Evolutionary conservation across 2,797 vertebrate species (phyloP), one percentile per base, ranked within the genome.

Genomic region (Pelochelys cantorii): DNA sequence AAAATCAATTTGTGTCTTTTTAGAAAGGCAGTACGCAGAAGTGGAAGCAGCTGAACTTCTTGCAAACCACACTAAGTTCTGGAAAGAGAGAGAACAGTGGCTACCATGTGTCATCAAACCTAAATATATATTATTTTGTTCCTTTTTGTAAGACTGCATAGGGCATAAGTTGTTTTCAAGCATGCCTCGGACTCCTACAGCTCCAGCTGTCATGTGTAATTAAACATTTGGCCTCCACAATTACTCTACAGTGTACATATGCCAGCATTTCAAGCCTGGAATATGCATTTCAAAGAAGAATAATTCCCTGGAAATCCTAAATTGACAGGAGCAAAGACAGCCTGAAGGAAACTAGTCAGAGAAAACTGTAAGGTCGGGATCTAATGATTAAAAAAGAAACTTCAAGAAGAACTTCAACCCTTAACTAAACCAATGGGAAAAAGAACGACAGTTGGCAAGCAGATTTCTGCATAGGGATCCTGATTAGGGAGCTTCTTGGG

Each of bases 221-320:
- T 99, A 99, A 99, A 99, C 99, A 99, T 99, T 99, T 99, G 99
- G 98, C 99, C 99, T 99, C 98, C 98, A 98, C 99, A 98, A 99
- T 99, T 99, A 98, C 98, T 99, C 99, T 98, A 98, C 99, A 98
- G 98, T 98, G 98, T 98, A 98, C 98, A 99, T 99, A 99, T 98
- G 98, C 98, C 98, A 98, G 98, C 98, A 98, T 98, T 98, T 97
- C 98, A 98, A 98, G 98, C 97, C 97, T 96, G 93, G 98, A 98
- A 99, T 99, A 99, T 99, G 98, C 99, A 99, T 99, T 99, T 99
- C 99, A 99, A 99, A 99, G 99, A 98, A 98, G 97, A 98, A 97
- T 98, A 97, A 98, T 98, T 98, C 98, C 98, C 98, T 98, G 98
- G 99, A 99, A 98, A 98, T 99, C 98, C 98, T 98, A 98, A 99